Evolutionary conservation across 2,888 invertebrate species (phyloP).

Genomic region (Lasioglossum malachurum): DNA sequence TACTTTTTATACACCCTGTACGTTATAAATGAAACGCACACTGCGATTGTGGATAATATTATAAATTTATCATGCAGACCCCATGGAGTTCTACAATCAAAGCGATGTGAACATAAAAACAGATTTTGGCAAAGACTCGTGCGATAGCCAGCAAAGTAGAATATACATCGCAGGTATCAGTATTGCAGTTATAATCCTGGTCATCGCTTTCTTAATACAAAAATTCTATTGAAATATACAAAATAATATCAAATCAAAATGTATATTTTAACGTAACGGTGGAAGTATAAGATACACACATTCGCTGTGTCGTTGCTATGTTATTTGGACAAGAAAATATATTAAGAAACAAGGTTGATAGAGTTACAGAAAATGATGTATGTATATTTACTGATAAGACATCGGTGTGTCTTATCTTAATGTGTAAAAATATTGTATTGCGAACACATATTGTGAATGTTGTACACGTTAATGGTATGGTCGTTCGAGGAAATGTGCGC

Average conservation of each 20-base stretch:
- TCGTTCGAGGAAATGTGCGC: not conserved
- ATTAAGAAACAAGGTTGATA: constrained; percentile 20
- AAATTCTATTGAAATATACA: constrained; percentile 76
- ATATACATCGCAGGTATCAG: constrained; percentile 87
- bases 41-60: not conserved
- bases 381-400: constrained; percentile 25
- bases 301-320: constrained; percentile 15
- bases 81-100: constrained; percentile 83
- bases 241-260: constrained; percentile 27
- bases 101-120: constrained; percentile 84
- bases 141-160: constrained; percentile 87
- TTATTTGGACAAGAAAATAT: constrained; percentile 19
- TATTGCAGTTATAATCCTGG: constrained; percentile 88
- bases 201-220: constrained; percentile 88
- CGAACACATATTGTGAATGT: constrained; percentile 32
- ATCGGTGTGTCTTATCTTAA: not conserved
- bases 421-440: constrained; percentile 53
- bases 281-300: constrained; percentile 19
- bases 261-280: constrained; percentile 33
- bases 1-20: no score
- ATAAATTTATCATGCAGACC: constrained; percentile 76
- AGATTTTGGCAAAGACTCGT: constrained; percentile 86
- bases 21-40: constrained; percentile 13
- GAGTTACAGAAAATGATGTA: constrained; percentile 34
- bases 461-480: constrained; percentile 18